Conservation (phyloP, 2,113 vertebrate genomes). For the Chinchilla lanigera region DNA sequence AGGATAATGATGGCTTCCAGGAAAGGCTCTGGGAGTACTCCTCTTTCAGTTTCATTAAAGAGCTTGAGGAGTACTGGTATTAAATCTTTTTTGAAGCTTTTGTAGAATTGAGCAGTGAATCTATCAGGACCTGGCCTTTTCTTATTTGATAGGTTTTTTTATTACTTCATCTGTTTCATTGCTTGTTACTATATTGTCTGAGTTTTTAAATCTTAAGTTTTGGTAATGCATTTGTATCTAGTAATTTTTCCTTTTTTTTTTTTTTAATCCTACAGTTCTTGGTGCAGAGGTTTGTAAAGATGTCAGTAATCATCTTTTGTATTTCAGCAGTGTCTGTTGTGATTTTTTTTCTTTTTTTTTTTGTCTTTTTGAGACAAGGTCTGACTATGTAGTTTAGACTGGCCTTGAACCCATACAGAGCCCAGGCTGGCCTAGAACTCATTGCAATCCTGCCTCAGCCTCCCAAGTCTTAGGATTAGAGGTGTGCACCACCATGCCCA, state of each 20-base stretch:
- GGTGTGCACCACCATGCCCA: not conserved
- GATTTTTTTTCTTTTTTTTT: not conserved
- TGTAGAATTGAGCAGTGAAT: not conserved
- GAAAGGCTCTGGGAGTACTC: not conserved
- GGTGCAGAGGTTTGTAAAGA: not conserved
- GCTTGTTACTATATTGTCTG: no score
- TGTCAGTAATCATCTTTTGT: not conserved
- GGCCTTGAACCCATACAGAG: not conserved
- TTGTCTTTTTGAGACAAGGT: no score
- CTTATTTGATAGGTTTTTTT: not conserved
- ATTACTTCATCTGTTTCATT: not conserved
- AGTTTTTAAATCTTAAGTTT: no score
- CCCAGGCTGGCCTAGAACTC: not conserved
- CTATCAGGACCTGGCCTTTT: not conserved
- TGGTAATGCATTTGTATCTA: no score
- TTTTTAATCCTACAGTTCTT: not conserved
- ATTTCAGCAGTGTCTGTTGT: not conserved
- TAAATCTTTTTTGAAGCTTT: not conserved
- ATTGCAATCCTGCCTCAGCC: not conserved
- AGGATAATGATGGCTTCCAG: not conserved
- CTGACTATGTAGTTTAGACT: no score
- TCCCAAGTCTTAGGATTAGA: not conserved
- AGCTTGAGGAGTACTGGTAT: not conserved
- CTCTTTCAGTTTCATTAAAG: not conserved
- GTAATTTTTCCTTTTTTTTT: no score